Conservation (phyloP, 1,140 invertebrate species). For the Neodiprion fabricii region DNA sequence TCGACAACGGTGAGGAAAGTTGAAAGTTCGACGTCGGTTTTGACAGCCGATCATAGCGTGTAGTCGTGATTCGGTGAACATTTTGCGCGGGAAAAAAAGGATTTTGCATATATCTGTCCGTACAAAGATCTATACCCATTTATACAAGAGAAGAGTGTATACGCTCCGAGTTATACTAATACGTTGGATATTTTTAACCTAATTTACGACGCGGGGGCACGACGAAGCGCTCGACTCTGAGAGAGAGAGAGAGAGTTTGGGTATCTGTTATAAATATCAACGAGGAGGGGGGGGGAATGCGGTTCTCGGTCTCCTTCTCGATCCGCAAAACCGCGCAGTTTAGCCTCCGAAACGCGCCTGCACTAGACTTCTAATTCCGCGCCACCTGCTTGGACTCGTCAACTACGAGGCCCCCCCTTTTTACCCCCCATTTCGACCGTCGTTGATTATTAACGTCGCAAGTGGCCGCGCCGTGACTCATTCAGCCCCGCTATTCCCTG, state of each 20-base stretch:
- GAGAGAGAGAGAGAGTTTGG: neutral
- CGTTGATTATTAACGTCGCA: no score
- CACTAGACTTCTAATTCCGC: neutral
- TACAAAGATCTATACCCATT: neutral
- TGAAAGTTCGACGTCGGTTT: neutral
- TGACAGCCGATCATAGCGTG: neutral
- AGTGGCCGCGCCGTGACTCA: no score
- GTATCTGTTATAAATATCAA: neutral
- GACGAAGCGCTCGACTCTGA: neutral
- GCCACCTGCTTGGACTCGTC: no score
- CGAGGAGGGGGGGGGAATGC: no score
- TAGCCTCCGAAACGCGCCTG: neutral
- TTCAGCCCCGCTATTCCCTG: no score
- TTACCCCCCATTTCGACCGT: no score
- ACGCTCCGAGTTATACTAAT: no score
- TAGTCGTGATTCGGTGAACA: neutral
- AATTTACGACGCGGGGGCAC: neutral
- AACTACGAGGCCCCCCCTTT: no score
- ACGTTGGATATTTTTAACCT: neutral
- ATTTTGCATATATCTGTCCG: neutral
- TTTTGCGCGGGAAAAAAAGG: neutral
- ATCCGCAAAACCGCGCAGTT: neutral
- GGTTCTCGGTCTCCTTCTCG: no score
- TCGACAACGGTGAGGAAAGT: neutral
- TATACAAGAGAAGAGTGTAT: neutral